These are phyloP conservation scores for Mixornis gularis DNA, from an alignment of 2,113 vertebrate genomes.

Conservation along the genomic window DNA sequence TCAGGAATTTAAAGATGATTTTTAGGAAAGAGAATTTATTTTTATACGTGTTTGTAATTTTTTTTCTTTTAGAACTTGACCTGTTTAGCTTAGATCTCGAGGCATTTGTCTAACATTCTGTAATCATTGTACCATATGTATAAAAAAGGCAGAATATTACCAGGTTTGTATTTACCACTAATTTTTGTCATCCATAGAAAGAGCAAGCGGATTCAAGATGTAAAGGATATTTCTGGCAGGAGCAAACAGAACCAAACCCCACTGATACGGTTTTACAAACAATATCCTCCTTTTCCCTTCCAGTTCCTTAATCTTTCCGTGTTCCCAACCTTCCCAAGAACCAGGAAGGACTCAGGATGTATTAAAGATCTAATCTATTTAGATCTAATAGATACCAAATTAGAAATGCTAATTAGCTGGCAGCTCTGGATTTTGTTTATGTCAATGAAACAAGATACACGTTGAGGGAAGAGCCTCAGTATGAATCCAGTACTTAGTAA, in stretches of 20 bases:
- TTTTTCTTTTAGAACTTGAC: background rate
- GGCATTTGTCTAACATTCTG: background rate
- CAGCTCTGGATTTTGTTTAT: background rate
- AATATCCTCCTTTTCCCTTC: background rate
- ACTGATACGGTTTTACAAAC: background rate
- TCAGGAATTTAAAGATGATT: background rate
- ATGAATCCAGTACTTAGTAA: background rate
- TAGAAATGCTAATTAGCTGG: background rate
- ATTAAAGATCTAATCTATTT: background rate
- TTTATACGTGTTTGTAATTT: background rate
- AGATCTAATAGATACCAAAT: background rate
- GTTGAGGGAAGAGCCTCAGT: background rate
- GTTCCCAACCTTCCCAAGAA: background rate
- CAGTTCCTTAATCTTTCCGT: background rate
- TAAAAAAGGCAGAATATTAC: background rate
- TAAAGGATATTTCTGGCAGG: background rate
- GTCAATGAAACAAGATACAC: background rate
- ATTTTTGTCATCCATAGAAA: background rate
- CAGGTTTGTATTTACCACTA: background rate
- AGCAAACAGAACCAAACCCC: background rate
- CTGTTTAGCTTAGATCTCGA: background rate
- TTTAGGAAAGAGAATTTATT: background rate
- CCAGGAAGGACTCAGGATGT: background rate
- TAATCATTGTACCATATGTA: background rate
- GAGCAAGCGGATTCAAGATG: background rate